Percentiles rank a stretch among this genome's conserved stretches.
Conservation (phyloP, 2,888 invertebrate genomes). For the Pyrgus malvae region DNA sequence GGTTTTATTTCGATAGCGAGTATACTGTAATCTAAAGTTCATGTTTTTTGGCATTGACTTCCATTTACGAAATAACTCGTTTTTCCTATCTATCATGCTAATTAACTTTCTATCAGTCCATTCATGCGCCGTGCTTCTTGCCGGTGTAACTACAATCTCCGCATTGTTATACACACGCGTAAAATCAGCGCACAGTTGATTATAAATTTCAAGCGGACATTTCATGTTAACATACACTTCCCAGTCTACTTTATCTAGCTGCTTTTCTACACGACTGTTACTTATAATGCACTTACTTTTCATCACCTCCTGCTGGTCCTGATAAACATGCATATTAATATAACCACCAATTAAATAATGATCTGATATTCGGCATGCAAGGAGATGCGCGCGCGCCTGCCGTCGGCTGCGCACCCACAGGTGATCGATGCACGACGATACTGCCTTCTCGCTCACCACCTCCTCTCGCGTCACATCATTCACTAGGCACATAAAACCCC, state of each 20-base stretch:
- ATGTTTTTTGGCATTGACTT: not conserved
- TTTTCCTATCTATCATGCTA: slow-evolving; percentile 2
- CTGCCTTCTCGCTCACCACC: slow-evolving; percentile 5
- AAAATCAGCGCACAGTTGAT: not conserved
- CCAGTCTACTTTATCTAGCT: not conserved
- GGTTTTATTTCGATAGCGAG: slow-evolving; percentile 3
- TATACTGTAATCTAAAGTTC: slow-evolving; percentile 7
- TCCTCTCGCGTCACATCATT: slow-evolving; percentile 21
- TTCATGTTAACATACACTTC: not conserved
- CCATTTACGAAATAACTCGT: slow-evolving; percentile 8
- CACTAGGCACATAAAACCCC: slow-evolving; percentile 1
- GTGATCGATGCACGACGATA: slow-evolving; percentile 27
- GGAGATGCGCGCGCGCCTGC: slow-evolving; percentile 2
- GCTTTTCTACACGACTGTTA: not conserved
- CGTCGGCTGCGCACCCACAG: slow-evolving; percentile 18
- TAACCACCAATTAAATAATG: slow-evolving; percentile 15
- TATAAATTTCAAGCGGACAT: slow-evolving; percentile 1
- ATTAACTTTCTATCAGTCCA: not conserved
- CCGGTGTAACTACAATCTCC: not conserved
- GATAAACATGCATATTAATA: not conserved
- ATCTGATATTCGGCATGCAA: slow-evolving; percentile 17
- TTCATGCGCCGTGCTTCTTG: not conserved
- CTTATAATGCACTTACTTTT: not conserved
- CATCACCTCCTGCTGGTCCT: not conserved
- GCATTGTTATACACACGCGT: not conserved